Base-by-base conservation (phyloP, 2,888 invertebrate species). In the Aphodius sticticus region DNA sequence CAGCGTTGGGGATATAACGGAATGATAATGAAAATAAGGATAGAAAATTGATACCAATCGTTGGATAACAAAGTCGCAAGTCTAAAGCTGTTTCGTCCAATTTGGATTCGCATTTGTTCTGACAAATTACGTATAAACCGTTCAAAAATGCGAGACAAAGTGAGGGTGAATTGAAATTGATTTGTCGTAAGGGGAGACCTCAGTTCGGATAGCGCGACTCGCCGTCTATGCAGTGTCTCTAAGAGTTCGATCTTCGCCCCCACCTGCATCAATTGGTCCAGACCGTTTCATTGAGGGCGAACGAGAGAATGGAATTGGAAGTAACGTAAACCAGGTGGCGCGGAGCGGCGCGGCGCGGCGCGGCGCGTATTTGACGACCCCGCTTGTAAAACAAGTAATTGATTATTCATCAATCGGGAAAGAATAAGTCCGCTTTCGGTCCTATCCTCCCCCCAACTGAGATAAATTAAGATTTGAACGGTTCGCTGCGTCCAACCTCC, bases 371-470 rank as follows among this genome's bases (percentile, higher is more conserved):
- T 88, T 86, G 86, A 85, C 84, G 84, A 85, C 87, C 87, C 85
- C 85, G 86, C 87, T 88, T 89, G 89, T 89, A 89, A 88, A 89
- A 89, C 88, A 86, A 86, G 88, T 88, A 89, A 89, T 89, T 89
- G 89, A 89, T 89, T 89, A 89, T 89, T 89, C 89, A 89, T 88
- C 88, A 89, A 88, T 88, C 86, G 88, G 86, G 86, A 87, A 87
- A 86, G 87, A 87, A 87, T 85, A 86, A 87, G 86, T 86, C 86
- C 85, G 86, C 85, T 86, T 85, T 84, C 84, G 36, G 36, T 83
- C 83, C 81, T 79, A 83, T 82, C 80, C 78, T 78, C 79, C 82
- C 53, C 78, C 82, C 79, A 81, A 81, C 83, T 83, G 83, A 87
- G 87, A 87, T 87, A 88, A 89, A 88, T 88, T 88, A 88, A 85